A percentile compares a stretch with the other conserved stretches of the same genome.
These are phyloP conservation scores for Scaptomyza polygonia DNA, from an alignment of 2,888 invertebrate species.

Conservation along the genomic window DNA sequence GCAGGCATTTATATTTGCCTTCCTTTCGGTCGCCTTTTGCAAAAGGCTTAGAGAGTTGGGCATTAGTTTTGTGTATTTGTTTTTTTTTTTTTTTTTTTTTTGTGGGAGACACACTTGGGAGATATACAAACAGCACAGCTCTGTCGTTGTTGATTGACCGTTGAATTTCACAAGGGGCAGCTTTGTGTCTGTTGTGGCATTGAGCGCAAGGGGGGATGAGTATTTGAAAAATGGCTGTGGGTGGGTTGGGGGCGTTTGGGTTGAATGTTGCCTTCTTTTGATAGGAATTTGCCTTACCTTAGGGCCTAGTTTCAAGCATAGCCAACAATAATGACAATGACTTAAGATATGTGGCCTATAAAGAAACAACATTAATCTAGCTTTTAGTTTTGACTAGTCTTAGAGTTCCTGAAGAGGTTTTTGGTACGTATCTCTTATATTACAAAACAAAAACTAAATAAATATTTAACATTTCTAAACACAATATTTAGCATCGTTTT, in stretches of 20 bases:
- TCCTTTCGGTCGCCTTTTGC: too few relatives aligned
- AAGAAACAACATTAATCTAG: constrained; percentile 36
- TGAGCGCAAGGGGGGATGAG: constrained; percentile 41
- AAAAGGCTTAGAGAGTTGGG: constrained; percentile 41
- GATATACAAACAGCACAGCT: constrained; percentile 9
- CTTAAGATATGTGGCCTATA: constrained; percentile 32
- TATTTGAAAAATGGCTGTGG: constrained; percentile 50
- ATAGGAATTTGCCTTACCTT: constrained; percentile 49
- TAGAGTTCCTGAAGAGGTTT: neutral
- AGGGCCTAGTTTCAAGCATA: constrained; percentile 41
- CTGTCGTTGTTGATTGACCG: constrained; percentile 47
- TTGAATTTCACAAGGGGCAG: constrained; percentile 42
- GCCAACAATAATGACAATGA: constrained; percentile 42
- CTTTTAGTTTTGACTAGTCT: neutral
- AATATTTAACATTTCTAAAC: too few relatives aligned
- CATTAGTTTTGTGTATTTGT: too few relatives aligned
- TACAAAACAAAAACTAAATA: too few relatives aligned
- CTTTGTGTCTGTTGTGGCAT: constrained; percentile 44
- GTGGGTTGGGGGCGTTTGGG: neutral
- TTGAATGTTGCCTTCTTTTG: constrained; percentile 18
- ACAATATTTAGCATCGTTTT: too few relatives aligned
- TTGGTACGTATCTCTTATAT: neutral
- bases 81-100: too few relatives aligned
- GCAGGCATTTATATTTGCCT: constrained; percentile 61
- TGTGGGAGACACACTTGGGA: constrained; percentile 18